These are phyloP conservation scores for Hypsibius dujardini DNA, from an alignment of 1,140 invertebrate genomes.

Conservation along the genomic window DNA sequence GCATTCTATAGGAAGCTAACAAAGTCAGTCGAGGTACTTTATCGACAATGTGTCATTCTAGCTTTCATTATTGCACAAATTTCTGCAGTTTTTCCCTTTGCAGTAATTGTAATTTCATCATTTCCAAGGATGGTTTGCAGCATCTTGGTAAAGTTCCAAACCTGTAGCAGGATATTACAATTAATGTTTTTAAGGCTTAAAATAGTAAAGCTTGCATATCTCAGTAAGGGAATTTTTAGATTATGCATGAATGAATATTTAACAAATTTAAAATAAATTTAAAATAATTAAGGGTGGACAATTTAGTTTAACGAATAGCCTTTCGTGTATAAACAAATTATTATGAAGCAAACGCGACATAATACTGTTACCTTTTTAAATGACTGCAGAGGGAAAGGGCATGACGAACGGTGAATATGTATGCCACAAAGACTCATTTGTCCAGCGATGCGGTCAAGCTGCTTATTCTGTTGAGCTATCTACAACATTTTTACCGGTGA, in stretches of 20 bases:
- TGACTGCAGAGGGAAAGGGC: not conserved
- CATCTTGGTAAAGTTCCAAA: not conserved
- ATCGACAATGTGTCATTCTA: not conserved
- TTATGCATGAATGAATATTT: not conserved
- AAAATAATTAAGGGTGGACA: not conserved
- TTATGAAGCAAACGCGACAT: too few species aligned
- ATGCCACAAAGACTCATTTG: not conserved
- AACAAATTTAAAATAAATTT: not conserved
- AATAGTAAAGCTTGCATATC: not conserved
- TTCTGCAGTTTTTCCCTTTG: not conserved
- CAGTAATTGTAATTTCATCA: not conserved
- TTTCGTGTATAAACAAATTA: too few species aligned
- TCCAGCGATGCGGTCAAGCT: not conserved
- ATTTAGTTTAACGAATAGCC: too few species aligned
- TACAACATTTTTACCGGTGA: not conserved
- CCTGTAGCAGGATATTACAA: not conserved
- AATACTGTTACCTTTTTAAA: too few species aligned
- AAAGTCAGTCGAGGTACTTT: slow-evolving; percentile 2
- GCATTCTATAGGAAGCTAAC: not conserved
- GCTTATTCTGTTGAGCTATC: not conserved
- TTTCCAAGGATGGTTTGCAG: not conserved
- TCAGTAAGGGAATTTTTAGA: not conserved
- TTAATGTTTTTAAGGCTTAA: not conserved
- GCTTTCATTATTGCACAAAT: not conserved
- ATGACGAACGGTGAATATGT: slow-evolving; percentile 10